These are phyloP conservation scores for Galendromus occidentalis DNA, from an alignment of 1,140 invertebrate species.

Conservation along the genomic window DNA sequence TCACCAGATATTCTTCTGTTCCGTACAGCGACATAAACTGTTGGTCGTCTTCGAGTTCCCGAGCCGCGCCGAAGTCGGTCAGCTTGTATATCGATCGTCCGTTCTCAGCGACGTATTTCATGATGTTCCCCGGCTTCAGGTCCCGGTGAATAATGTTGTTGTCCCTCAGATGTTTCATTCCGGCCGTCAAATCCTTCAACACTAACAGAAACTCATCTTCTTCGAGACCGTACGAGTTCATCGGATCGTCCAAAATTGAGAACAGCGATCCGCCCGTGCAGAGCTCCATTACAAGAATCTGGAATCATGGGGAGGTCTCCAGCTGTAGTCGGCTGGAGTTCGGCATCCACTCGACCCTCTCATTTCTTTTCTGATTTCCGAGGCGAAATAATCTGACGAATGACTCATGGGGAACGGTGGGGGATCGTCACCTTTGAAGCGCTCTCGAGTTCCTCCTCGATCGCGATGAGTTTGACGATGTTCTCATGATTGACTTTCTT, in stretches of 20 bases:
- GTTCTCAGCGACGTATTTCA: constrained; percentile 83
- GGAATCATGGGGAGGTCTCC: constrained; percentile 22
- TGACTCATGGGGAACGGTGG: too few relatives aligned
- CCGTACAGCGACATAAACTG: constrained; percentile 85
- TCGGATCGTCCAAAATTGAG: constrained; percentile 78
- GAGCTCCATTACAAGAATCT: constrained; percentile 86
- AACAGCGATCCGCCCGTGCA: constrained; percentile 65
- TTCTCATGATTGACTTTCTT: constrained; percentile 87
- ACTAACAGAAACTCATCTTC: constrained; percentile 77
- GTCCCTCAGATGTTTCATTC: constrained; percentile 83
- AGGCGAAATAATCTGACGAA: too few relatives aligned
- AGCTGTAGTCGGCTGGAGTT: too few relatives aligned
- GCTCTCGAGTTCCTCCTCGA: constrained; percentile 53
- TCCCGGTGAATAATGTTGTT: constrained; percentile 76
- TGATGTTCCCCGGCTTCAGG: constrained; percentile 86
- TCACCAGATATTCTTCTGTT: constrained; percentile 70
- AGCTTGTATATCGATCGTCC: constrained; percentile 74
- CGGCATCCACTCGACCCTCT: too few relatives aligned
- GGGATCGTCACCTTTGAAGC: constrained; percentile 14
- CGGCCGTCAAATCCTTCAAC: constrained; percentile 55
- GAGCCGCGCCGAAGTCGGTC: constrained; percentile 85
- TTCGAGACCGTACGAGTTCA: constrained; percentile 74
- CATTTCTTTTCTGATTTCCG: too few relatives aligned
- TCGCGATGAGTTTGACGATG: constrained; percentile 74
- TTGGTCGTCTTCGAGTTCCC: constrained; percentile 78